These are phyloP conservation scores for Syritta pipiens DNA, from an alignment of 2,888 invertebrate genomes.

Conservation along the genomic window DNA sequence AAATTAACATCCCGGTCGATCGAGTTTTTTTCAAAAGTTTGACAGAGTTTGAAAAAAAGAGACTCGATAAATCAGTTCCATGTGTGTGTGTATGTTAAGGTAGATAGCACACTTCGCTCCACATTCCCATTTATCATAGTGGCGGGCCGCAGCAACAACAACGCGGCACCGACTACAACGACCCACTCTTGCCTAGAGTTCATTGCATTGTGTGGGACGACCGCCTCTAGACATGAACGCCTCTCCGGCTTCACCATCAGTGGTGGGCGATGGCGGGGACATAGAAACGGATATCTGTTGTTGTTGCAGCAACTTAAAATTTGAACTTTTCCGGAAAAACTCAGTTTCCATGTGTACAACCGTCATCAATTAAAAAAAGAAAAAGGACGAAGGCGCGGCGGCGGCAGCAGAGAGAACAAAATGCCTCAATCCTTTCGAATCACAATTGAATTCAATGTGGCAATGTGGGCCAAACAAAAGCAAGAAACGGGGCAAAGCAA, in stretches of 20 bases:
- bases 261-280: slow-evolving; percentile 9
- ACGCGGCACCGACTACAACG: neutral
- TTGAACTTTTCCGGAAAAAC: slow-evolving; percentile 43
- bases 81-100: slow-evolving; percentile 11
- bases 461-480: slow-evolving; percentile 58
- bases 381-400: neutral
- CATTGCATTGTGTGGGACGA: slow-evolving; percentile 56
- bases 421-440: slow-evolving; percentile 41
- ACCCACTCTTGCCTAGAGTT: slow-evolving; percentile 22
- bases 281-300: slow-evolving; percentile 52
- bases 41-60: too few species aligned
- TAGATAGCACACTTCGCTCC: slow-evolving; percentile 42
- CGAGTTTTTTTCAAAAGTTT: neutral
- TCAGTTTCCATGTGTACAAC: slow-evolving; percentile 34
- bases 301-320: slow-evolving; percentile 45
- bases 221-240: neutral
- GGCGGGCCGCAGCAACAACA: slow-evolving; percentile 31
- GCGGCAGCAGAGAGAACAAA: neutral
- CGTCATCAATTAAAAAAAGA: slow-evolving; percentile 48
- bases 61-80: neutral
- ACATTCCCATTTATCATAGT: slow-evolving; percentile 56
- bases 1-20: neutral
- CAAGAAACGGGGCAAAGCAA: slow-evolving; percentile 2
- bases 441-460: slow-evolving; percentile 33
- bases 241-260: slow-evolving; percentile 20